These are phyloP conservation scores for Amblyraja radiata DNA, from an alignment of 2,797 vertebrate genomes.

Conservation along the genomic window DNA sequence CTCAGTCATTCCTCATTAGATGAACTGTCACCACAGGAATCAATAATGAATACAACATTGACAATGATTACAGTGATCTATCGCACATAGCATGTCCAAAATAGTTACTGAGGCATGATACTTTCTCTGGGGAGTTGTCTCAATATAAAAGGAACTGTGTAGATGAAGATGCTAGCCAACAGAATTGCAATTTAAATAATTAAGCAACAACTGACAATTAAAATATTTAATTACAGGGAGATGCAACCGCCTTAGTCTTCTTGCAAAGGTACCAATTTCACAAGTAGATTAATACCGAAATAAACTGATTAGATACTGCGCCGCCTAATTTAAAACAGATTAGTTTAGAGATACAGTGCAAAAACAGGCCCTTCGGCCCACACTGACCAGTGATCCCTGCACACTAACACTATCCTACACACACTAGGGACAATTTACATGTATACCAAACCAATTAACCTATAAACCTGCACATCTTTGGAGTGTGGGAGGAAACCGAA, in stretches of 20 bases:
- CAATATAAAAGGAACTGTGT: background rate
- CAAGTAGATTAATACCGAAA: background rate
- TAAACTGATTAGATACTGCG: background rate
- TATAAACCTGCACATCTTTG: too few species aligned
- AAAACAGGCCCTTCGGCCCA: too few species aligned
- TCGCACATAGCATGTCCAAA: background rate
- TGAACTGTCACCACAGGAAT: too few species aligned
- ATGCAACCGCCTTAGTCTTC: background rate
- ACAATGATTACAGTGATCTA: background rate
- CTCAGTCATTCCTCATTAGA: too few species aligned
- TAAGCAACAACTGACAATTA: too few species aligned
- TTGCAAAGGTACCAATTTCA: background rate
- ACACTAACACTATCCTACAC: too few species aligned
- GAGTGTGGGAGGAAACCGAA: too few species aligned
- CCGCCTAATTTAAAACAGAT: background rate
- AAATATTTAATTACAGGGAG: background rate
- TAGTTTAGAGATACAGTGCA: too few species aligned
- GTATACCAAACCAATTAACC: too few species aligned
- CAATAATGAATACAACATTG: background rate
- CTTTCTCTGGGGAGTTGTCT: background rate
- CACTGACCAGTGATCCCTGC: too few species aligned
- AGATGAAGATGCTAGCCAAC: background rate
- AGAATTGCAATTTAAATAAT: background rate
- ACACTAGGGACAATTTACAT: too few species aligned
- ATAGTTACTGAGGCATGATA: background rate